Base-by-base conservation (phyloP, 2,888 invertebrate genomes). In the Caenorhabditis drosophilae region DNA sequence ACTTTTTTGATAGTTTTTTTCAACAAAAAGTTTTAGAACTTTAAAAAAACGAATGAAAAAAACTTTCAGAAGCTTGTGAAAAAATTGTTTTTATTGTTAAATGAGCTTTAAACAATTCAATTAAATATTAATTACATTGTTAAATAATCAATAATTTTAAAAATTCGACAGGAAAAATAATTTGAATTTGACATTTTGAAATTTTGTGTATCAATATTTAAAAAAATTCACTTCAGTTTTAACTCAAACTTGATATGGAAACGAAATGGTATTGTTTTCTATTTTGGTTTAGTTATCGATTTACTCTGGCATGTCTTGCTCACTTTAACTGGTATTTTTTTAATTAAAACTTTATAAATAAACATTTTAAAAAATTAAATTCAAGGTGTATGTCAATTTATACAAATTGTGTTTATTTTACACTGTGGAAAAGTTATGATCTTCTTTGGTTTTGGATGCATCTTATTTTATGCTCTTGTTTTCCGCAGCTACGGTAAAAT, bases 391-490 rank as follows among this genome's bases (percentile, higher is more conserved):
- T 76, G 59, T 67, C 76, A 18, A 55, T 77, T 52, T 79, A 78
- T 62, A 70, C 78, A 15, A 80, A 79, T 46, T 82, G 82, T 55
- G 73, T 76, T 42, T 82, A 77, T 58, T 82, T 82, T 45, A 69
- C 73, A 16, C 48, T 81, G 20, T 82, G 82, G 82, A 82, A 82
- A 58, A 67, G 67, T 31, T 81, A 80, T 64, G 81, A 81, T 73
- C 59, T 81, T 18, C 58, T 81, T 12, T 82, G 82, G 82, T 82
- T 82, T 53, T 82, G 82, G 82, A 73, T 72, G 75, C 82, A 82
- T 62, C 51, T 82, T 23, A 53, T 72, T 7, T 61, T 82, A 0
- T 82, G 82, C 41, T 66, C 63, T 47, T 82, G 82, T 47, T 78
- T 82, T 38, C 73, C 75, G 12, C 74, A 75, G 31, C 66, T 82